phyloP scores from a whole-genome alignment of 2,888 invertebrate species.

The Luffia ferchaultella region DNA sequence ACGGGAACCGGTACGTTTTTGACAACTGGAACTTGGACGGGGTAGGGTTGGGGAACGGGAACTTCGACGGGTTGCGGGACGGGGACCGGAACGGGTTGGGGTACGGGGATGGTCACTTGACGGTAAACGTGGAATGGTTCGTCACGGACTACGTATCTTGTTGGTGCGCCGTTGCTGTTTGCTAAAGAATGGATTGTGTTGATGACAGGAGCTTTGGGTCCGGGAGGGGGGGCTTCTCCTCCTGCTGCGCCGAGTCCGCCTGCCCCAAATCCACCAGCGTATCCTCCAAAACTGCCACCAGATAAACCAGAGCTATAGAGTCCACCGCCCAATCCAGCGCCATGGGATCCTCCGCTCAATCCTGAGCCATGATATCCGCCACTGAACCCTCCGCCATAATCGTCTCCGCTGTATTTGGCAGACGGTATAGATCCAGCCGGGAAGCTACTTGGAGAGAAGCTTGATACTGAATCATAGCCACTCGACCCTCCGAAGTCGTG shows the following conservation, averaged over 20 bases:
- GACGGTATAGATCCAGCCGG: constrained; percentile 50
- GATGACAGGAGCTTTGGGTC: constrained; percentile 45
- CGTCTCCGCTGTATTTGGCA: constrained; percentile 37
- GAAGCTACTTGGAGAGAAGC: constrained; percentile 51
- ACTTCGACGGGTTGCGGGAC: constrained; percentile 60
- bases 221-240: constrained; percentile 32
- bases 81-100: constrained; percentile 61
- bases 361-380: constrained; percentile 13
- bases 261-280: constrained; percentile 10
- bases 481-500: not conserved
- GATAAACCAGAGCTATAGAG: not conserved
- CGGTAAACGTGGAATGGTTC: constrained; percentile 47
- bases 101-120: constrained; percentile 61
- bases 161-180: constrained; percentile 45
- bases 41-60: constrained; percentile 67
- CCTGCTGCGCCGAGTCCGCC: constrained; percentile 12
- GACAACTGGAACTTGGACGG: constrained; percentile 61
- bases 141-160: constrained; percentile 44
- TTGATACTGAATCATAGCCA: constrained; percentile 11
- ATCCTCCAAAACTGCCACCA: constrained; percentile 10
- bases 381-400: constrained; percentile 16
- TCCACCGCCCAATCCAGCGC: not conserved
- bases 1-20: constrained; percentile 64
- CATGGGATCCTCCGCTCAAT: constrained; percentile 3
- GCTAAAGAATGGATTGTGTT: constrained; percentile 48